Conservation (phyloP, 30 jellyfish, hydroid and myxozoan genomes). For the Aurelia aurita complex sp. Pacific region DNA sequence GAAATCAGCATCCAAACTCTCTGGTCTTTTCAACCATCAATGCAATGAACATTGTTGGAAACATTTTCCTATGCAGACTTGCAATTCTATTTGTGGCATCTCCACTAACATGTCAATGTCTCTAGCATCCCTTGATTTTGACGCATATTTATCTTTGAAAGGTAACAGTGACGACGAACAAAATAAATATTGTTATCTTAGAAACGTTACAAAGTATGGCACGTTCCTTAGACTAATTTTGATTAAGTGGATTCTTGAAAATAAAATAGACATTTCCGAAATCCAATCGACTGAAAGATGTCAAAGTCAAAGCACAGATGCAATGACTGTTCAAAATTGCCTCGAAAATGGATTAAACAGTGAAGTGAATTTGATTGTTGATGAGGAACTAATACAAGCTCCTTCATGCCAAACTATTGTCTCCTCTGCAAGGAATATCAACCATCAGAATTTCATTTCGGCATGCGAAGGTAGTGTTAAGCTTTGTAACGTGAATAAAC, state of each 20-base stretch:
- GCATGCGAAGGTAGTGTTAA: slow-evolving; percentile 11
- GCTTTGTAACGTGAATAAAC: background rate
- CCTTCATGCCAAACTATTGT: background rate
- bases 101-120: slow-evolving; percentile 2
- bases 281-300: background rate
- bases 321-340: background rate
- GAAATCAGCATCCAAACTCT: too few relatives aligned
- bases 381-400: background rate
- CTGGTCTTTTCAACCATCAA: background rate
- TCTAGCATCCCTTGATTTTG: slow-evolving; percentile 6
- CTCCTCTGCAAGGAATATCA: background rate
- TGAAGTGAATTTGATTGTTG: too few relatives aligned
- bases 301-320: background rate
- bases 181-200: slow-evolving; percentile 9
- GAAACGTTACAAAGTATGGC: slow-evolving; percentile 1
- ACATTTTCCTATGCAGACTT: slow-evolving; percentile 14
- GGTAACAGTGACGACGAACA: background rate
- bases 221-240: background rate
- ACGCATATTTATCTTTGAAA: slow-evolving; percentile 3
- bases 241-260: slow-evolving; percentile 8
- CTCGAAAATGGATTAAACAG: too few relatives aligned
- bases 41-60: slow-evolving; percentile 13
- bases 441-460: background rate
- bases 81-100: slow-evolving; percentile 19
- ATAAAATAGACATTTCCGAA: background rate